Percentiles rank a stretch among this genome's conserved stretches.
Conservation (phyloP, 2,113 vertebrate species). For the Oreocharis arfaki region DNA sequence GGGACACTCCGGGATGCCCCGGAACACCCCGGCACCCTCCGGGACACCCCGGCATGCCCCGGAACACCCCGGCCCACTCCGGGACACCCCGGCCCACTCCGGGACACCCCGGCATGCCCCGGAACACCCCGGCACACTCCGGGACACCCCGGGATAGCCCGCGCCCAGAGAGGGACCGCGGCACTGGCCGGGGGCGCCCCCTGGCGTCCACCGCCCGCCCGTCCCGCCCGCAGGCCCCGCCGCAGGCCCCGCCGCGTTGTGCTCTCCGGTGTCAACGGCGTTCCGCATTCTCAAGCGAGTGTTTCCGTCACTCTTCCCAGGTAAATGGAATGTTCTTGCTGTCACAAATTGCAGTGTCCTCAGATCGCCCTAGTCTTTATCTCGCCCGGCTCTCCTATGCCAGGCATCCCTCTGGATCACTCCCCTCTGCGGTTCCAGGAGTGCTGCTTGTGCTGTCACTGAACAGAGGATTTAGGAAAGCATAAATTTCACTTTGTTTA, state of each 20-base stretch:
- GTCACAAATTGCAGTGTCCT: neutral
- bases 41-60: neutral
- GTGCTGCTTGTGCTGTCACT: neutral
- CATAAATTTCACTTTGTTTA: neutral
- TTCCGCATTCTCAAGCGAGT: rapidly evolving
- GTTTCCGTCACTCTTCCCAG: neutral
- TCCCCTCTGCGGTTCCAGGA: neutral
- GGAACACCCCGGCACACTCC: neutral
- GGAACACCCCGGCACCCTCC: rapidly evolving
- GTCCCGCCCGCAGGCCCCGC: too few species aligned
- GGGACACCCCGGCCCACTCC: rapidly evolving
- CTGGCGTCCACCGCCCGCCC: neutral
- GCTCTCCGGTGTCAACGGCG: rapidly evolving
- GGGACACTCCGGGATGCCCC: rapidly evolving
- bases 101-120: neutral
- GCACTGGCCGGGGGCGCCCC: neutral
- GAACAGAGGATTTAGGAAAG: neutral
- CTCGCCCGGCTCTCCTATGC: rapidly evolving
- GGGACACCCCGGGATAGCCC: neutral
- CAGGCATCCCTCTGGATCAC: neutral
- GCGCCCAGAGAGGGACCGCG: neutral
- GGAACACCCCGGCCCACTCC: neutral
- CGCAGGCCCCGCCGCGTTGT: rapidly evolving
- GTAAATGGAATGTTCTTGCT: neutral
- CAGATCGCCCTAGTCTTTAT: neutral